Percentiles rank a stretch among this genome's conserved stretches.
Conservation (phyloP, 1,140 invertebrate species). For the Stenopsyche tienmushanensis region DNA sequence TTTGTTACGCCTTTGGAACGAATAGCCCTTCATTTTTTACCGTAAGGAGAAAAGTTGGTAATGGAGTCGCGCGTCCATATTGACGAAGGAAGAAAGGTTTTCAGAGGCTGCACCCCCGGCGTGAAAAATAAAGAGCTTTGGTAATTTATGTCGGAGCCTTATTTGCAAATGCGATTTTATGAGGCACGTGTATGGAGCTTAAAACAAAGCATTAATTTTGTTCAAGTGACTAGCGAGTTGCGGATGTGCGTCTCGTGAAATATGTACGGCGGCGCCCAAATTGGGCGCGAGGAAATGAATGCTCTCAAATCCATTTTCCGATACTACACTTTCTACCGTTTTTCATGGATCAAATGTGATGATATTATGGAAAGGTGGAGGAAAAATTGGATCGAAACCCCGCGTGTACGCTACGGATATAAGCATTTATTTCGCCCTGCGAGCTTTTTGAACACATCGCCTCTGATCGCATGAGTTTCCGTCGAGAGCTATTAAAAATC, state of each 20-base stretch:
- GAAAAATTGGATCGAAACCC: neutral
- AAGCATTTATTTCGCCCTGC: neutral
- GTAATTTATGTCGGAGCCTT: neutral
- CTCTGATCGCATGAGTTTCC: neutral
- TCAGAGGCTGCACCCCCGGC: no score
- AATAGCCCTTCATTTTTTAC: no score
- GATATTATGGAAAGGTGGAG: neutral
- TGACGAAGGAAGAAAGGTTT: no score
- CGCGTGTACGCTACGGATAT: neutral
- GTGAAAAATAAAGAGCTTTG: constrained; percentile 3
- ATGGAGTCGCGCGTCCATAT: no score
- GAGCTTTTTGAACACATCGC: neutral
- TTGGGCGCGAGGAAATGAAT: constrained; percentile 35
- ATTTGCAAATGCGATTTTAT: neutral
- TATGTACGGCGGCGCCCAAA: constrained; percentile 22
- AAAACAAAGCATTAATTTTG: constrained; percentile 34
- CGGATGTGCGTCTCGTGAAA: no score
- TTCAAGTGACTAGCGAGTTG: constrained; percentile 24
- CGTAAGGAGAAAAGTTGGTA: no score
- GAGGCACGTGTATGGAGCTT: neutral
- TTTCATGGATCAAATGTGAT: neutral
- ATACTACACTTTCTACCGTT: constrained; percentile 1
- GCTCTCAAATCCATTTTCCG: constrained; percentile 35
- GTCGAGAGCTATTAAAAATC: neutral
- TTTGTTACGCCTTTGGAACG: no score